Percentiles rank a stretch among this genome's conserved stretches.
phyloP scores from a whole-genome alignment of 1,140 invertebrate genomes.

The Probaryconus sp. region DNA sequence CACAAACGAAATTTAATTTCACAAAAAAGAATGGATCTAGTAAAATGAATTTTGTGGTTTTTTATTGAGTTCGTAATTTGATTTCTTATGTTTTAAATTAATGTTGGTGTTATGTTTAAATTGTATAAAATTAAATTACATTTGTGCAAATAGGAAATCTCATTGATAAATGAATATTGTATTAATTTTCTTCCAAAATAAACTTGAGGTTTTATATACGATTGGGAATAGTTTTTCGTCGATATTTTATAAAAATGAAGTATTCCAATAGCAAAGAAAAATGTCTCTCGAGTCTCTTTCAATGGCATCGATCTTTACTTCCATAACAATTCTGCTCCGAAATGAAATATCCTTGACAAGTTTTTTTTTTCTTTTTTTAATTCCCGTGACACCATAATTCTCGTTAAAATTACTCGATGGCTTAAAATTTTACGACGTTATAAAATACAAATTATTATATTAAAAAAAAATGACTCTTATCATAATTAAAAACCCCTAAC shows the following conservation, averaged over 20 bases:
- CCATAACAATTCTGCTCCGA: conserved; percentile 3
- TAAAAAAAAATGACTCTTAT: background rate
- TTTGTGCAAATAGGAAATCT: too few relatives aligned
- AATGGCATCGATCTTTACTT: conserved; percentile 4
- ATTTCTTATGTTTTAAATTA: too few relatives aligned
- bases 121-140: too few relatives aligned
- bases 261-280: conserved; percentile 16
- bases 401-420: conserved; percentile 7
- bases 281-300: conserved; percentile 1
- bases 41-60: background rate
- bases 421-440: conserved; percentile 16
- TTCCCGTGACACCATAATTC: conserved; percentile 1
- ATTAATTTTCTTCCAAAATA: too few relatives aligned
- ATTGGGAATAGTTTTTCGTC: too few relatives aligned
- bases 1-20: too few relatives aligned
- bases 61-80: too few relatives aligned
- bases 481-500: background rate
- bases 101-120: too few relatives aligned
- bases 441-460: conserved; percentile 6
- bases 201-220: too few relatives aligned
- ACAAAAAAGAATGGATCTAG: background rate
- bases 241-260: conserved; percentile 3
- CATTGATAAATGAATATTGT: too few relatives aligned
- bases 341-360: conserved; percentile 17
- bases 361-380: conserved; percentile 23